Evolutionary conservation across 2,797 vertebrate genomes (phyloP), one percentile per base, ranked within the genome.

Genomic region (Myiotriccus ornatus): DNA sequence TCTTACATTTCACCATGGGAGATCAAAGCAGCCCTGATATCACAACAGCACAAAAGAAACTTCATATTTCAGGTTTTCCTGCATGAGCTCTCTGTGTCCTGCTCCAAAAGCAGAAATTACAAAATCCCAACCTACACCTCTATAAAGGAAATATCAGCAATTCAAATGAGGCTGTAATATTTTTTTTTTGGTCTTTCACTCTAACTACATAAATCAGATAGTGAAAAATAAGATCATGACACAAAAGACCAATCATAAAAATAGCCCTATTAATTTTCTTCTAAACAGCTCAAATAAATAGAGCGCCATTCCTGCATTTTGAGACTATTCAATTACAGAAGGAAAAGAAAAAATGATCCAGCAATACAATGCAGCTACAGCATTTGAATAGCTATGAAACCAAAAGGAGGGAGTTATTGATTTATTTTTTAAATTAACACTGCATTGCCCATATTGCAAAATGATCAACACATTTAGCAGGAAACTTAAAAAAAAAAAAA

Each of bases 261-360:
- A 69, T 25, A 90, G 73, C 30, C 63, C 63, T 87, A 96, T 93
- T 95, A 96, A 94, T 93, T 96, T 95, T 78, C 63, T 70, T 81
- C 89, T 93, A 88, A 95, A 76, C 71, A 75, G 70, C 74, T 94
- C 86, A 86, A 94, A 88, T 87, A 96, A 95, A 96, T 65, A 88
- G 63, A 85, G 46, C 69, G 75, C 44, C 12, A 9, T 46, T 92
- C 88, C 91, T 96, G 81, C 75, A 89, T 87, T 87, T 90, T 86
- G 69, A 92, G 79, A 69, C 60, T 74, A 92, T 82, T 94, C 76
- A 69, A 68, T 94, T 93, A 91, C 47, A 90, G 57, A 81, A 79
- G n/a, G 47, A 28, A 37, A n/a, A 82, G 83, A 73, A 88, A 56
- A 65, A 65, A 77, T 25, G 30, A 74, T 28, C 80, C 85, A 88